phyloP scores from a whole-genome alignment of 2,797 vertebrate species.

The Sciurus vulgaris region DNA sequence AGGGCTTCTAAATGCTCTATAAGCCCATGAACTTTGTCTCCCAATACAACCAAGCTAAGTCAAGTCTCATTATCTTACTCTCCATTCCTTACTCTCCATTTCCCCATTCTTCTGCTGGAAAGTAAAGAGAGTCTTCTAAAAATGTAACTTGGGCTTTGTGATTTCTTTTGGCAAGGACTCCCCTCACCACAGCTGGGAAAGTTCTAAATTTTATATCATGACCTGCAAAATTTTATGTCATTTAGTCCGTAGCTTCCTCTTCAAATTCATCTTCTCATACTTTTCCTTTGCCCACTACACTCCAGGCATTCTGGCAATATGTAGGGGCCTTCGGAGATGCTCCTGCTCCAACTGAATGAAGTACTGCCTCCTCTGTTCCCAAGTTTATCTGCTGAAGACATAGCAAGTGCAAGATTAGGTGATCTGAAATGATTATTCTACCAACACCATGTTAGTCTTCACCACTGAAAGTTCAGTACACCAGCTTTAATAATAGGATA shows the following conservation, averaged over 20 bases:
- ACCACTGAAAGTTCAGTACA: constrained; percentile 85
- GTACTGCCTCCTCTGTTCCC: neutral
- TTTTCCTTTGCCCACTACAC: neutral
- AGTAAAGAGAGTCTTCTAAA: neutral
- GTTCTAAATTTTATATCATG: neutral
- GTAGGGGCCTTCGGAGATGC: neutral
- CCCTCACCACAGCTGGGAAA: neutral
- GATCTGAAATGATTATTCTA: neutral
- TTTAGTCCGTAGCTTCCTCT: neutral
- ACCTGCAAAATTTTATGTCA: neutral
- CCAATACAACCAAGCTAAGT: neutral
- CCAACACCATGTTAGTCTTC: constrained; percentile 81
- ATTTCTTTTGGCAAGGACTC: neutral
- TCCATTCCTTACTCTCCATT: neutral
- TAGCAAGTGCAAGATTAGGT: neutral
- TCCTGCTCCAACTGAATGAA: neutral
- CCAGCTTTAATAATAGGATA: constrained; percentile 92
- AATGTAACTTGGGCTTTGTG: neutral
- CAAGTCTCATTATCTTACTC: neutral
- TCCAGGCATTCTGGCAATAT: neutral
- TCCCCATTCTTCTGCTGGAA: neutral
- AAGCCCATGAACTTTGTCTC: neutral
- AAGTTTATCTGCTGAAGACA: neutral
- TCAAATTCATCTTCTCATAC: neutral
- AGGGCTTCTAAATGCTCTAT: neutral